phyloP scores from a whole-genome alignment of 2,797 vertebrate genomes.

The Lepilemur ruficaudatus region DNA sequence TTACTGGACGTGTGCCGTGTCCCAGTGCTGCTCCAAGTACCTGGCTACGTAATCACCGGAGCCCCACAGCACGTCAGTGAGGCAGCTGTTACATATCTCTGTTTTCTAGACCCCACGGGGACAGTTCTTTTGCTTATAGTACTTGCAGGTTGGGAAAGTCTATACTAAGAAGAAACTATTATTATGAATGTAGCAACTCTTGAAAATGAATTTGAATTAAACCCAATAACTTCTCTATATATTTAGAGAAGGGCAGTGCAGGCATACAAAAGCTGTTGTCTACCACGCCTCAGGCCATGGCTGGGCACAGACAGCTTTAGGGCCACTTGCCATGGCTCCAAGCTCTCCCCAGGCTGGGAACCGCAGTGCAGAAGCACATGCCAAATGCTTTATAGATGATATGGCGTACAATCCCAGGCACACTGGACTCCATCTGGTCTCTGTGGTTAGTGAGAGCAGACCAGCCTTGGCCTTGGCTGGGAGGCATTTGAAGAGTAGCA shows the following conservation, averaged over 20 bases:
- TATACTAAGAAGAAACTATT: background rate
- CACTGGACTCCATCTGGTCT: background rate
- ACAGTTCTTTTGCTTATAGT: background rate
- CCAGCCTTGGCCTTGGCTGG: background rate
- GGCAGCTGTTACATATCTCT: background rate
- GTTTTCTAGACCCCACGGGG: background rate
- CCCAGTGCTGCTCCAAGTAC: background rate
- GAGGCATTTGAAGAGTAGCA: background rate
- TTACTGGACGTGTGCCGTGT: background rate
- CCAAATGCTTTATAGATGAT: background rate
- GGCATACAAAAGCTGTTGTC: too few species aligned
- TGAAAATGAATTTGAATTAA: background rate
- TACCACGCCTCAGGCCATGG: background rate
- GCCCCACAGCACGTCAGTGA: background rate
- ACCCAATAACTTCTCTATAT: background rate
- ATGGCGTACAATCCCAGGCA: background rate
- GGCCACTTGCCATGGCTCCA: background rate
- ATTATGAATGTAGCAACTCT: background rate
- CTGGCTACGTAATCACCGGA: background rate
- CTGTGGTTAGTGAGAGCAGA: background rate
- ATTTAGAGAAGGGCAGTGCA: background rate
- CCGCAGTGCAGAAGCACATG: background rate
- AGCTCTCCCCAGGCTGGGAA: background rate
- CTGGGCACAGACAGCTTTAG: too few species aligned
- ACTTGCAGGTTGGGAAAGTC: background rate